Evolutionary conservation across 2,797 vertebrate genomes (phyloP), one percentile per base, ranked within the genome.

Genomic region (Avahi laniger): DNA sequence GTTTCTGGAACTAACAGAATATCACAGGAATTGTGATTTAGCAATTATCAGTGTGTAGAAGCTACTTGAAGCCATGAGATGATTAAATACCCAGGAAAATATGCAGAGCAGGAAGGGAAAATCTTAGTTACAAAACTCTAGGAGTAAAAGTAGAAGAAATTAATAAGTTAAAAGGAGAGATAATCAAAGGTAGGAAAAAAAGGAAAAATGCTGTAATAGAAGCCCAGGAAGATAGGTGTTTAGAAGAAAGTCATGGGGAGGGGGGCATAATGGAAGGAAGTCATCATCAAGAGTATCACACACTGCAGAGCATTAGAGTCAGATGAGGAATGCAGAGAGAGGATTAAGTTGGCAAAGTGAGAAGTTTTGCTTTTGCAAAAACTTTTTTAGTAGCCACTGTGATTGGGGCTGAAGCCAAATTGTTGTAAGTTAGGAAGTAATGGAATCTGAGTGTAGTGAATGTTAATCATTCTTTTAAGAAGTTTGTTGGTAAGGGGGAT

Each of bases 11-110:
- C 33, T 50, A 38, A 73, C 3, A 81, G 79, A 11, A 7, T 72
- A 46, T 95, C 67, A 93, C 15, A 72, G 35, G 59, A 63, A 38
- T 65, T 83, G 13, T 52, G 75, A 80, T 91, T 78, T 94, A 94
- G 48, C 57, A 84, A 48, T 69, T 86, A 17, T 14, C 57, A 73
- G 11, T 75, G 33, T 73, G 1, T 43, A 63, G 73, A 91, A 92
- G 48, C 69, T 86, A 48, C 28, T 48, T 63, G n/a, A 92, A 85
- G 15, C 73, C 11, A 41, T 61, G 24, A 78, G 26, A 93, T 80
- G 59, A 73, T 54, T 83, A 67, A 63, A 85, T n/a, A 89, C 17
- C 48, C 14, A 79, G 54, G 65, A 81, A 94, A 63, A 61, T 70
- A 17, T 80, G 13, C 33, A 89, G 75, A 92, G 30, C 52, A 70